Evolutionary conservation across 2,888 invertebrate species (phyloP).

Genomic region (Eupithecia vulgata): DNA sequence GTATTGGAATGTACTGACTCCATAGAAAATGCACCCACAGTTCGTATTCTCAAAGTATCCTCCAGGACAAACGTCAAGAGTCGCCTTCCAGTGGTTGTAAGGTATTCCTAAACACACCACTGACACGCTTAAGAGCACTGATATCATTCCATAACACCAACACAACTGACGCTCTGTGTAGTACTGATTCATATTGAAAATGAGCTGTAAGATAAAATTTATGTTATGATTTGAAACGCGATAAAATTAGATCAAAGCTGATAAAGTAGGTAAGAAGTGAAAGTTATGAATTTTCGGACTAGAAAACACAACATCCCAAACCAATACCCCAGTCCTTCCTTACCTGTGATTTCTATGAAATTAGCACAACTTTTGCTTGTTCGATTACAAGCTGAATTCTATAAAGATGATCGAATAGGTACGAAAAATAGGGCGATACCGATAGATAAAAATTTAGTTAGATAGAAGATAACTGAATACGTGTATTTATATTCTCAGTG

Average conservation of each 20-base stretch:
- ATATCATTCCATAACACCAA: constrained; percentile 67
- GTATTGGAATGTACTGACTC: constrained; percentile 83
- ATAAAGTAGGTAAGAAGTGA: background rate
- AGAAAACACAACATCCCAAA: background rate
- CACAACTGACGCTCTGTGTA: constrained; percentile 70
- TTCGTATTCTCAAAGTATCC: constrained; percentile 84
- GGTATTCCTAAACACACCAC: constrained; percentile 84
- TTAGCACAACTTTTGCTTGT: background rate
- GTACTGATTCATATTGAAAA: constrained; percentile 69
- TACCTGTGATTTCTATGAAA: background rate
- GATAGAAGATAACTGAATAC: no score
- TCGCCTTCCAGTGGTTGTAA: constrained; percentile 88
- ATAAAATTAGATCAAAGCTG: background rate
- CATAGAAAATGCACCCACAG: constrained; percentile 88
- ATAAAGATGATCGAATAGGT: background rate
- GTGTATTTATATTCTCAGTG: no score
- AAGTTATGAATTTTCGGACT: background rate
- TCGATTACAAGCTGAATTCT: background rate
- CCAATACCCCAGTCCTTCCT: background rate
- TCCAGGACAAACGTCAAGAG: constrained; percentile 86
- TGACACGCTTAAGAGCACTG: constrained; percentile 62
- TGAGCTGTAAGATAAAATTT: background rate
- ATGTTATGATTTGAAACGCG: background rate
- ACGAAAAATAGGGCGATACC: background rate
- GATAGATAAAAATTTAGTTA: background rate